Conservation (phyloP, 2,113 vertebrate genomes). For the Chlorodrepanis virens region DNA sequence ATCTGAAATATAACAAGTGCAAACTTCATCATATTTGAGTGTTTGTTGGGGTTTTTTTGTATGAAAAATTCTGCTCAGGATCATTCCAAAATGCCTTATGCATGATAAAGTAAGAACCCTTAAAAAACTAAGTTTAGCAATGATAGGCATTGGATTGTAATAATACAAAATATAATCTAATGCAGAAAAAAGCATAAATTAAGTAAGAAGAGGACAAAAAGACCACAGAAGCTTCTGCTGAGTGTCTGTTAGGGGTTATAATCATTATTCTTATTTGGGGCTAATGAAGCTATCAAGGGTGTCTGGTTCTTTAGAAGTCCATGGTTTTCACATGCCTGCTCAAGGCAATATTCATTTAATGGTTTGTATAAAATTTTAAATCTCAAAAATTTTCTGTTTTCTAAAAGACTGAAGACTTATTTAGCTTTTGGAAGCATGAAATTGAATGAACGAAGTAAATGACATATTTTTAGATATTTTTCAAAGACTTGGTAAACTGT, state of each 20-base stretch:
- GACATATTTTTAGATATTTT: constrained; percentile 44
- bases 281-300: background rate
- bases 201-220: background rate
- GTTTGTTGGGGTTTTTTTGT: background rate
- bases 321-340: background rate
- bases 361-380: constrained; percentile 21
- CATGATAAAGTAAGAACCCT: background rate
- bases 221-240: background rate
- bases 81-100: background rate
- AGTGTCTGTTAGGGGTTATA: background rate
- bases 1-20: background rate
- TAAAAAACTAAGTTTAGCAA: background rate
- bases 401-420: constrained; percentile 13
- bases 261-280: background rate
- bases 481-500: background rate
- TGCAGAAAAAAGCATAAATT: background rate
- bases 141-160: background rate
- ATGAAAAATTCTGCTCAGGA: background rate
- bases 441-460: constrained; percentile 21
- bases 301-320: constrained; percentile 14
- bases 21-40: background rate
- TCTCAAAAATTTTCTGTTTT: constrained; percentile 8
- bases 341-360: constrained; percentile 5
- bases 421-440: constrained; percentile 43
- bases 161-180: background rate